Base-by-base conservation (phyloP, 2,797 vertebrate genomes). In the Mus caroli region DNA sequence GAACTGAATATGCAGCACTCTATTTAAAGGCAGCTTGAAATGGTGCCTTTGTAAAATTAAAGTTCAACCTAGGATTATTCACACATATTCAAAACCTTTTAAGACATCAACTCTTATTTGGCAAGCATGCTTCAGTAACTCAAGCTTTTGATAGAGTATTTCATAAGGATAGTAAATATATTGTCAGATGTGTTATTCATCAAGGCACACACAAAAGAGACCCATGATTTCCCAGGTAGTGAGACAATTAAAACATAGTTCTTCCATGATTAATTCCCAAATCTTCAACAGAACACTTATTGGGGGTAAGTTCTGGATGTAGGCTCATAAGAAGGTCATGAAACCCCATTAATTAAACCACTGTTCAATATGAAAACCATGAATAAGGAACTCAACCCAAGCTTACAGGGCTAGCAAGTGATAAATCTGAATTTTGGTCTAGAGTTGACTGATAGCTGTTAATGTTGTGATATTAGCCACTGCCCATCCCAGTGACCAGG, bases 391-490 rank as follows among this genome's bases (percentile, higher is more conserved):
- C 86, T 11, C 73, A 43, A 56, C 46, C 31, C 26, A 85, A 75
- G 1, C 12, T 86, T 82, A 86, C 4, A 78, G 40, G 64, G 17
- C 4, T 86, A 67, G n/a, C 24, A 91, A 67, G 46, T 43, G 12
- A 14, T 71, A 13, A 40, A n/a, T 26, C 73, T 96, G 76, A 80
- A 69, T 77, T 85, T 88, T 92, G 90, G 73, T 86, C 54, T 76
- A 31, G 75, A 28, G 37, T 31, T 82, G 52, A 94, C 15, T 85
- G 58, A 91, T 20, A 84, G 28, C 28, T 34, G 3, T 31, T 58
- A 46, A 88, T 24, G 56, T 58, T 1, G 2, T 22, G 8, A 10
- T 80, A 58, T 67, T 67, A 88, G 37, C n/a, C 31, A 58, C 10
- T 84, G 31, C 37, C 83, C 52, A 76, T 77, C 37, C 58, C 46